Base-by-base conservation (phyloP, 2,888 invertebrate species). In the Sclerodermus sp. region DNA sequence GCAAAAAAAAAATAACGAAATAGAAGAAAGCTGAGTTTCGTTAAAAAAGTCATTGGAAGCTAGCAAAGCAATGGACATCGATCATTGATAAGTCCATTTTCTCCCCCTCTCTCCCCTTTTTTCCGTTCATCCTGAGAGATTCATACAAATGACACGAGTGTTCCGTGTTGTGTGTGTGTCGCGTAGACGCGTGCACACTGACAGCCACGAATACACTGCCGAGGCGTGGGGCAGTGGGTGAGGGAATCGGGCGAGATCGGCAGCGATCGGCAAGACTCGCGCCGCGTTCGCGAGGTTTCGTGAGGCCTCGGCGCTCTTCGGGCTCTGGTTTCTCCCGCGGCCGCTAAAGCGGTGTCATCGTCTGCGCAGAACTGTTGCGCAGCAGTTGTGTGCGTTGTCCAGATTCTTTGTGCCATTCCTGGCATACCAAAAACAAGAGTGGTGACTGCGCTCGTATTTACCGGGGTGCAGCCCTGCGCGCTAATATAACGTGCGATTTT, bases 381-480 rank as follows among this genome's bases (percentile, higher is more conserved):
- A 84, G 83, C 86, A 84, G 86, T 83, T 85, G 86, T 86, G 84
- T 89, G 90, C 91, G 91, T 92, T 91, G 91, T 91, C 90, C 86
- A 87, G 91, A 92, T 92, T 93, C 92, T 91, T 92, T 92, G 90
- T 91, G 91, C 89, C 92, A 93, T 93, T 92, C 92, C 89, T 90
- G 85, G 89, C 91, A 93, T 93, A 90, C 92, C 91, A 90, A 81
- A 81, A 81, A 81, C 81, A 79, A 80, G 79, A 80, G 78, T 65
- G 77, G 76, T 67, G 74, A 74, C 71, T 68, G 70, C 73, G 68
- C 69, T 77, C 77, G 77, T 79, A 79, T 80, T 80, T 79, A 77
- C 78, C 65, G 64, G 64, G 67, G 68, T 65, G 68, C 70, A 66
- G 67, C 60, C 58, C 59, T 64, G 66, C 61, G 61, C 65, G 68